A percentile compares a stretch with the other conserved stretches of the same genome.
These are phyloP conservation scores for Argya squamiceps DNA, from an alignment of 2,797 vertebrate species.

Conservation along the genomic window DNA sequence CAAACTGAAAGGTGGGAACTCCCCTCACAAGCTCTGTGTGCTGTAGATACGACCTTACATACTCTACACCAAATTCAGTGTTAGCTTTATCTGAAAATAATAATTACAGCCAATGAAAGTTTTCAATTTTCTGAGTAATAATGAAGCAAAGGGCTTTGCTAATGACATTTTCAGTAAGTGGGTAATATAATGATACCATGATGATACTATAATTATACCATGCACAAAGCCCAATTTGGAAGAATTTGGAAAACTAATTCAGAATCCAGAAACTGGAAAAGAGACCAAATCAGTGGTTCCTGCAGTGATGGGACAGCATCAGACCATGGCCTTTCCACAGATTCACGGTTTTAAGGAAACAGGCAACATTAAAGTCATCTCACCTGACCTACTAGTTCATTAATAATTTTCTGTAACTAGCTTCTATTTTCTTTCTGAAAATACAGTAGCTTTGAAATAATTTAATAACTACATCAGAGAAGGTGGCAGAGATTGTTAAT, in stretches of 20 bases:
- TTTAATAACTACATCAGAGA: conserved; percentile 42
- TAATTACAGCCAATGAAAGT: not conserved
- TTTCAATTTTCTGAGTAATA: not conserved
- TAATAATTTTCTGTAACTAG: not conserved
- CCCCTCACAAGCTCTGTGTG: rapidly evolving
- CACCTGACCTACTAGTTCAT: not conserved
- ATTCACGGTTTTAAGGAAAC: not conserved
- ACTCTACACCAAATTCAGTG: not conserved
- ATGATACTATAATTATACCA: not conserved
- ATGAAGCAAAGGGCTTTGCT: not conserved
- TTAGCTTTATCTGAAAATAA: not conserved
- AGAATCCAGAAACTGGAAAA: not conserved
- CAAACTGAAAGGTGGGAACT: not conserved
- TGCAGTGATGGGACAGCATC: not conserved
- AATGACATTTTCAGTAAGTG: not conserved
- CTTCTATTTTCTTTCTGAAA: not conserved
- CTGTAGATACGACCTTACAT: not conserved
- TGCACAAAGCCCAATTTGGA: not conserved
- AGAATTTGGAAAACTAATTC: not conserved
- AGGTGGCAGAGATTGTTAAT: conserved; percentile 35
- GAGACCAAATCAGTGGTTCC: not conserved
- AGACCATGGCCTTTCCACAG: not conserved
- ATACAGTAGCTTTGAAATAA: not conserved
- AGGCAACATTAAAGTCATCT: not conserved
- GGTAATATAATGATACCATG: not conserved